Conservation (phyloP, 2,113 vertebrate genomes). For the Ptyas mucosa region DNA sequence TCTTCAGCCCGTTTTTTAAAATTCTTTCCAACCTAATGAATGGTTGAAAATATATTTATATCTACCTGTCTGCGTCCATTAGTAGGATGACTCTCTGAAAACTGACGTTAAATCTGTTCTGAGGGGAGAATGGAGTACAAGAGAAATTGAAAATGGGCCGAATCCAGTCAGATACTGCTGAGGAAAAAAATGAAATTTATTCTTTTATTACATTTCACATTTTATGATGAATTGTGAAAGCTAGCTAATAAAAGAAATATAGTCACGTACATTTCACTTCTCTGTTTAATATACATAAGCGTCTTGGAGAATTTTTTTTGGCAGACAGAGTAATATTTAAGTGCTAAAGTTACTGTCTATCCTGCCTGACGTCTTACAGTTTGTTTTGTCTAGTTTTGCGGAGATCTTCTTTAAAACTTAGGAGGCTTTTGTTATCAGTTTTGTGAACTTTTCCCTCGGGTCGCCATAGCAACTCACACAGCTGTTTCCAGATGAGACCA, state of each 20-base stretch:
- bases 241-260: constrained; percentile 22
- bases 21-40: not conserved
- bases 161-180: not conserved
- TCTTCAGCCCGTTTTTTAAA: not conserved
- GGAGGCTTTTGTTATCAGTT: constrained; percentile 1
- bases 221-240: not conserved
- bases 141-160: not conserved
- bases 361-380: constrained; percentile 2
- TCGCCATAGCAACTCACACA: constrained; percentile 31
- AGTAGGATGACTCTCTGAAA: not conserved
- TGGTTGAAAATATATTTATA: not conserved
- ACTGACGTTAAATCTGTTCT: not conserved
- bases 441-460: not conserved
- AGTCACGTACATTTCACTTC: constrained; percentile 23
- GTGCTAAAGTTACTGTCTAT: not conserved
- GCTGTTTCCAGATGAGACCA: constrained; percentile 31
- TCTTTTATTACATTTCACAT: constrained; percentile 22
- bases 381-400: constrained; percentile 21
- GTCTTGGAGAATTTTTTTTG: not conserved
- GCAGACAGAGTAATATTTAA: not conserved
- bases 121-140: not conserved
- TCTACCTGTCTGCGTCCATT: not conserved
- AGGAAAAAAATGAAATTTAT: not conserved
- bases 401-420: not conserved
- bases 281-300: constrained; percentile 21